These are phyloP conservation scores for Barnardius zonarius DNA, from an alignment of 2,113 vertebrate species.

Conservation along the genomic window DNA sequence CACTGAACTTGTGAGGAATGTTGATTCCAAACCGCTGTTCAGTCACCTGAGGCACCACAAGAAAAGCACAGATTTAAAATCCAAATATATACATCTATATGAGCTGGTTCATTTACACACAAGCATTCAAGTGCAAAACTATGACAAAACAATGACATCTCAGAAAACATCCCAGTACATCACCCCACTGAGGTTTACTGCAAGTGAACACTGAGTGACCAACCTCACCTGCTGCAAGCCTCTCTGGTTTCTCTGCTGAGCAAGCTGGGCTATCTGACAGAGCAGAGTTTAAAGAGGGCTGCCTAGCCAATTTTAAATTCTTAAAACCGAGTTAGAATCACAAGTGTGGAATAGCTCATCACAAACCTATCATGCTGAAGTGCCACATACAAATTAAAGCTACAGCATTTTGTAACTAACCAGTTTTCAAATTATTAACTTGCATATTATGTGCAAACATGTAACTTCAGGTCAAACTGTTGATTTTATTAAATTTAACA, in stretches of 20 bases:
- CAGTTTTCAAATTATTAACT: neutral
- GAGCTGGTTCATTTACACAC: neutral
- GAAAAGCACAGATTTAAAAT: neutral
- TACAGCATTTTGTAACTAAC: neutral
- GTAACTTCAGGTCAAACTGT: neutral
- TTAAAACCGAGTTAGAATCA: neutral
- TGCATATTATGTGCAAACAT: neutral
- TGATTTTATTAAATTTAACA: neutral
- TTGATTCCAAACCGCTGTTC: constrained; percentile 96
- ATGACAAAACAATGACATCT: neutral
- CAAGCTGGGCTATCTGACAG: neutral
- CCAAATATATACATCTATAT: neutral
- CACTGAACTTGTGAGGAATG: constrained; percentile 91
- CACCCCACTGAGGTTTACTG: neutral
- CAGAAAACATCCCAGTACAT: neutral
- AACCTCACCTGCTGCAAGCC: neutral
- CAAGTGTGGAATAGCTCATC: neutral
- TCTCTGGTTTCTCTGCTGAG: neutral
- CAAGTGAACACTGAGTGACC: neutral
- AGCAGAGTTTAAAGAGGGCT: neutral
- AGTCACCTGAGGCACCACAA: constrained; percentile 71
- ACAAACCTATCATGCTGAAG: neutral
- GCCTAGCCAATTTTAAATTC: neutral
- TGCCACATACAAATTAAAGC: neutral
- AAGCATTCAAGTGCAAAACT: neutral